phyloP scores from a whole-genome alignment of 2,113 vertebrate genomes.

The Sprattus sprattus region DNA sequence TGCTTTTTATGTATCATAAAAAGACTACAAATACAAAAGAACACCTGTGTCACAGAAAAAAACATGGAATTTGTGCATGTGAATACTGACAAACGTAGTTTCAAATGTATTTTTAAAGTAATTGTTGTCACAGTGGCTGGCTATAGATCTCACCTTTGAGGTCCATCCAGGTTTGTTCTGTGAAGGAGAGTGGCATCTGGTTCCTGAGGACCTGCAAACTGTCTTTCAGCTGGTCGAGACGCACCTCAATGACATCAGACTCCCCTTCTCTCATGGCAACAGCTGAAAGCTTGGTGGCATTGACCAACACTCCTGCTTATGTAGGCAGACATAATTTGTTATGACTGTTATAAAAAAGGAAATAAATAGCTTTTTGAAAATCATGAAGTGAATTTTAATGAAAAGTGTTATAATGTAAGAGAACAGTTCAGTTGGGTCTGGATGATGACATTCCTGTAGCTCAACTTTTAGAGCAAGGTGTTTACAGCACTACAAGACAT shows the following conservation, averaged over 20 bases:
- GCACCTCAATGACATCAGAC: conserved; percentile 83
- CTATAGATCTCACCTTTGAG: conserved; percentile 71
- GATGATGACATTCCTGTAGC: background rate
- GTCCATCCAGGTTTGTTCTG: conserved; percentile 82
- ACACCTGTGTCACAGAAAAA: no score
- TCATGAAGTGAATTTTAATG: no score
- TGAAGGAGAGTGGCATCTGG: conserved; percentile 70
- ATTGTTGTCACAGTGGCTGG: background rate
- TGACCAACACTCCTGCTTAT: background rate
- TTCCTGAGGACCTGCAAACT: conserved; percentile 79
- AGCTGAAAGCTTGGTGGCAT: conserved; percentile 71
- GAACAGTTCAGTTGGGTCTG: no score
- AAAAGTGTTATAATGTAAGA: no score
- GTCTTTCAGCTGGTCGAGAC: conserved; percentile 28
- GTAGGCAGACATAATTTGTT: background rate
- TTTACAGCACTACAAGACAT: no score
- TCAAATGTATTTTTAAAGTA: no score
- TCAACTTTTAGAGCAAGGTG: no score
- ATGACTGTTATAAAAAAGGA: background rate
- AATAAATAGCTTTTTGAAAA: no score
- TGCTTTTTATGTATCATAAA: no score
- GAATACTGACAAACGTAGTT: background rate
- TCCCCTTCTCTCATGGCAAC: conserved; percentile 76
- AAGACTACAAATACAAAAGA: no score
- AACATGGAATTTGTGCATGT: background rate